Percentiles rank a stretch among this genome's conserved stretches.
Evolutionary conservation across 2,113 vertebrate species (phyloP).

Genomic region (Callopanchax toddi): DNA sequence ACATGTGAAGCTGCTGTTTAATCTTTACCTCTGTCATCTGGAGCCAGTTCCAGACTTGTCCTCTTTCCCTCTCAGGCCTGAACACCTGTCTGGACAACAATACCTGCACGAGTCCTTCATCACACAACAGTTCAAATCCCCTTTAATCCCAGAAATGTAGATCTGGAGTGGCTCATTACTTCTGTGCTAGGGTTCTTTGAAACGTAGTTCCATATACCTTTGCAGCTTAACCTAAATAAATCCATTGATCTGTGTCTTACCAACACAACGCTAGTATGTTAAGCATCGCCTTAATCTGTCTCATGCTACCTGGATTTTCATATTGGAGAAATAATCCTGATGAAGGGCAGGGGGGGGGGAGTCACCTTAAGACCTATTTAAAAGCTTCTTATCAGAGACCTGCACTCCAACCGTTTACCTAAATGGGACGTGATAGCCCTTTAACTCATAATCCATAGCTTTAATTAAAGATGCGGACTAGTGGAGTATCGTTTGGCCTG

Average conservation of each 20-base stretch:
- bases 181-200: constrained; percentile 60
- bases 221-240: constrained; percentile 71
- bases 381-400: constrained; percentile 75
- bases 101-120: constrained; percentile 65
- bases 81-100: constrained; percentile 76
- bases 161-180: constrained; percentile 60
- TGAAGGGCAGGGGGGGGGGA: constrained; percentile 40
- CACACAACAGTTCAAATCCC: constrained; percentile 66
- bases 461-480: constrained; percentile 68
- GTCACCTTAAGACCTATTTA: constrained; percentile 72
- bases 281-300: constrained; percentile 74
- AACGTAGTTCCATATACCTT: constrained; percentile 64
- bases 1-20: constrained; percentile 50
- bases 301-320: constrained; percentile 79
- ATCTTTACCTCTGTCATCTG: constrained; percentile 52
- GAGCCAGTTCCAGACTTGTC: constrained; percentile 40
- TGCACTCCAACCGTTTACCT: constrained; percentile 63
- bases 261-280: constrained; percentile 69
- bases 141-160: constrained; percentile 72
- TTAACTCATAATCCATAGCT: constrained; percentile 60
- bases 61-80: constrained; percentile 30
- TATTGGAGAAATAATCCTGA: constrained; percentile 76
- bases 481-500: constrained; percentile 12
- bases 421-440: constrained; percentile 66
- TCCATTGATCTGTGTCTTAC: constrained; percentile 71